Evolutionary conservation across 1,140 invertebrate species (phyloP), one percentile per base, ranked within the genome.

Genomic region (Diachasmimorpha longicaudata): DNA sequence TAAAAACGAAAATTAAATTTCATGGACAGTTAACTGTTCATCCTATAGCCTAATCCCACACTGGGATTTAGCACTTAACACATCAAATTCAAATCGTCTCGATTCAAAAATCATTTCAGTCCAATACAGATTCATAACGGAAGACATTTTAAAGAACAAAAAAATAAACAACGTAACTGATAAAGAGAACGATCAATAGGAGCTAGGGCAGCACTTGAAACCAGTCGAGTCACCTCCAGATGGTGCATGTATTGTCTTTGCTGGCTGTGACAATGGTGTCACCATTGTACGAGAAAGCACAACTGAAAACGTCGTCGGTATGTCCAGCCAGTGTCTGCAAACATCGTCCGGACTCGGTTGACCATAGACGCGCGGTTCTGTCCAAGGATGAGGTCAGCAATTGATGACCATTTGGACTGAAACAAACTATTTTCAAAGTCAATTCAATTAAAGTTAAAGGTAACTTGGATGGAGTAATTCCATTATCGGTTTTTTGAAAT

Each of bases 291-390:
- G 93, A 95, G 84, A 93, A 95, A 0, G 93, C 93, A 80, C 94
- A 95, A 3, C 93, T 94, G 83, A 96, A 95, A 31, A 96, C 94
- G 81, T 95, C 94, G 19, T 94, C 93, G 31, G 91, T 91, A 80
- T 96, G 95, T 0, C 93, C 94, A 4, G 91, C 90, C 0, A 96
- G 86, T 10, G 93, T 90, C 87, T 94, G 93, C 0, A 92, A 89
- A 80, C 94, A 94, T 44, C 91, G 88, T 0, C 94, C 94, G 0
- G 91, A 92, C 46, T 92, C 90, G 0, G 92, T 86, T 72, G 94
- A 92, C 95, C 95, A 96, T 5, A 95, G 80, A n/a, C 93, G 88
- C 0, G 94, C 93, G 8, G 93, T 94, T 73, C 91, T 91, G 82
- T 96, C 95, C 9, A 92, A 91, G 42, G 94, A 95, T 1, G 93